A percentile compares a stretch with the other conserved stretches of the same genome.
Conservation (phyloP, 2,888 invertebrate genomes). For the Lordiphosa andalusiaca region DNA sequence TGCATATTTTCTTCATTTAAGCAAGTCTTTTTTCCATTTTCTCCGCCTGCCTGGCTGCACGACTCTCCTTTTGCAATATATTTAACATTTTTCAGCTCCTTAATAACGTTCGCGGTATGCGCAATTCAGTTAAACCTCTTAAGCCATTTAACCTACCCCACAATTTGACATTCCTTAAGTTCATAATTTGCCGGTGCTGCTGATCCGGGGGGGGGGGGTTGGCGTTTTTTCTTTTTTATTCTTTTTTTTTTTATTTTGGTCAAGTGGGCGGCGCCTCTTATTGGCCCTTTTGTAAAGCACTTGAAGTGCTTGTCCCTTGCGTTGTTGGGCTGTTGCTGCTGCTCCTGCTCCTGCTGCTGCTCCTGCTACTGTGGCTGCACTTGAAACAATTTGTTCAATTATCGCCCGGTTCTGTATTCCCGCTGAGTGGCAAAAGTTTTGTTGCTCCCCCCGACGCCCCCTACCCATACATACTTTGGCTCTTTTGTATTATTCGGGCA, state of each 20-base stretch:
- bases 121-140: too few species aligned
- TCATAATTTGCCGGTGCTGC: too few species aligned
- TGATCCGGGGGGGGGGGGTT: too few species aligned
- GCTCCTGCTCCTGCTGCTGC: constrained; percentile 5
- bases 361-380: constrained; percentile 42
- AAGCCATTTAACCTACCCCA: too few species aligned
- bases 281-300: constrained; percentile 27
- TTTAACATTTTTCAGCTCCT: too few species aligned
- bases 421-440: constrained; percentile 64
- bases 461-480: background rate
- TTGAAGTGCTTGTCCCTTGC: constrained; percentile 25
- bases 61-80: too few species aligned
- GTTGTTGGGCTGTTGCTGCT: constrained; percentile 11
- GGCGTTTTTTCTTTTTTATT: too few species aligned
- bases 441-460: constrained; percentile 10
- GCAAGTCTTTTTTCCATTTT: too few species aligned
- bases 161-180: too few species aligned
- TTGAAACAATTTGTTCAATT: constrained; percentile 75
- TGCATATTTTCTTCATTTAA: too few species aligned
- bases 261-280: constrained; percentile 27
- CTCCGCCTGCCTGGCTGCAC: too few species aligned
- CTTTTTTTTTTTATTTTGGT: constrained; percentile 4
- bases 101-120: too few species aligned
- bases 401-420: constrained; percentile 40
- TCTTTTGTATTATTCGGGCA: constrained; percentile 44